Conservation (phyloP, 1,140 invertebrate genomes). For the Nilaparvata lugens region DNA sequence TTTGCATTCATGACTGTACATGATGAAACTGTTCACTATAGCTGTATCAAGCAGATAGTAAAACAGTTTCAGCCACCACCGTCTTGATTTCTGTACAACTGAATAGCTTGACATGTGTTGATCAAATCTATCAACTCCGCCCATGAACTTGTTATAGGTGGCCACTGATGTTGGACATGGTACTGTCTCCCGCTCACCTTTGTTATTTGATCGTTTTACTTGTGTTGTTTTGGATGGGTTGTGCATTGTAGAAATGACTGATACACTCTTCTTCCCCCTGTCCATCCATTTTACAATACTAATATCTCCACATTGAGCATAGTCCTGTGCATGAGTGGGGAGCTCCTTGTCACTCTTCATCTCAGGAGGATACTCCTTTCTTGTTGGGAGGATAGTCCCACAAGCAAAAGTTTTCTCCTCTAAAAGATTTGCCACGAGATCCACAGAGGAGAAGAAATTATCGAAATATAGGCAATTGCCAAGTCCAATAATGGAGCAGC, state of each 20-base stretch:
- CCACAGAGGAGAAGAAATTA: conserved; percentile 18
- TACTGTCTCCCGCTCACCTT: conserved; percentile 11
- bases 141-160: conserved; percentile 23
- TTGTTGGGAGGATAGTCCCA: conserved; percentile 18
- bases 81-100: too few relatives aligned
- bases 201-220: conserved; percentile 5
- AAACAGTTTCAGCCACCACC: too few relatives aligned
- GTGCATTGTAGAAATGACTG: too few relatives aligned
- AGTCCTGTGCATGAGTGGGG: not conserved
- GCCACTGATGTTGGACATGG: conserved; percentile 15
- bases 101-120: conserved; percentile 9
- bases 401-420: conserved; percentile 20
- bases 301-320: conserved; percentile 7
- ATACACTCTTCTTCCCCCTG: conserved; percentile 15
- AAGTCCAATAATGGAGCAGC: not conserved
- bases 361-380: too few relatives aligned
- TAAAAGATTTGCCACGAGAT: conserved; percentile 9
- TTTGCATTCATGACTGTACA: too few relatives aligned
- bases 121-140: conserved; percentile 23
- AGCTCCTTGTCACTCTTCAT: conserved; percentile 17
- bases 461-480: conserved; percentile 21
- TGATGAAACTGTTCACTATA: too few relatives aligned
- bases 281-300: conserved; percentile 19
- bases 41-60: too few relatives aligned
- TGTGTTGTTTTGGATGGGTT: conserved; percentile 4